Evolutionary conservation across 2,888 invertebrate species (phyloP).

Genomic region (Tachystola acroxantha): DNA sequence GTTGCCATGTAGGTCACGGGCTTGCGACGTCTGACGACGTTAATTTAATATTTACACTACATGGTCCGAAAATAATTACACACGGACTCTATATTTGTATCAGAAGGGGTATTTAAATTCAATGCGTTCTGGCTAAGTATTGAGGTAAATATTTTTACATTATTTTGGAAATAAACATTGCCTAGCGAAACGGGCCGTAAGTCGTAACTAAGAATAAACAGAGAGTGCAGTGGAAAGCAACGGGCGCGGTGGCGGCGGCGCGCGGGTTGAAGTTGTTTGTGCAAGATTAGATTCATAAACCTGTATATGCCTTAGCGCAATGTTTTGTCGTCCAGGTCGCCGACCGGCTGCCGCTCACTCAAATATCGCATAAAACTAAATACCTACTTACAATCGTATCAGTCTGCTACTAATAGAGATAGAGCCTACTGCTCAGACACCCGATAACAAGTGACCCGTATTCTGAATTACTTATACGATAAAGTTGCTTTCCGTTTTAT

Average conservation of each 20-base stretch:
- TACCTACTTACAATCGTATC: constrained; percentile 29
- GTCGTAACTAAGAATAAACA: constrained; percentile 57
- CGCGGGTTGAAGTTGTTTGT: constrained; percentile 41
- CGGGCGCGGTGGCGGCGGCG: no score
- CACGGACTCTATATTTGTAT: no score
- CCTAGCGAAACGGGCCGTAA: constrained; percentile 43
- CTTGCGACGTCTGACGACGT: constrained; percentile 7
- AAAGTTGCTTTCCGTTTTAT: background rate
- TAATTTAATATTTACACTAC: constrained; percentile 1
- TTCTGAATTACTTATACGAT: constrained; percentile 14
- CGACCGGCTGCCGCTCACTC: constrained; percentile 18
- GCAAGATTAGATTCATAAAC: constrained; percentile 55
- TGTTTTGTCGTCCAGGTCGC: constrained; percentile 18
- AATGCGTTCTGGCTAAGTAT: no score
- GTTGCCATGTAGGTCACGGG: constrained; percentile 14
- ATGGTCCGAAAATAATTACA: no score
- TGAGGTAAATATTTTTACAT: constrained; percentile 31
- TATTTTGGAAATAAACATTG: constrained; percentile 42
- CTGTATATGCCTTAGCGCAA: constrained; percentile 29
- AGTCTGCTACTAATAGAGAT: no score
- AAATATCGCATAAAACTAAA: constrained; percentile 19
- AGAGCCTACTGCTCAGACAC: constrained; percentile 21
- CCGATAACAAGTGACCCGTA: constrained; percentile 20
- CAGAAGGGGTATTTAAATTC: no score
- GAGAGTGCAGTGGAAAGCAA: constrained; percentile 36